Evolutionary conservation across 1,140 invertebrate species (phyloP).

Genomic region (Cherax destructor): DNA sequence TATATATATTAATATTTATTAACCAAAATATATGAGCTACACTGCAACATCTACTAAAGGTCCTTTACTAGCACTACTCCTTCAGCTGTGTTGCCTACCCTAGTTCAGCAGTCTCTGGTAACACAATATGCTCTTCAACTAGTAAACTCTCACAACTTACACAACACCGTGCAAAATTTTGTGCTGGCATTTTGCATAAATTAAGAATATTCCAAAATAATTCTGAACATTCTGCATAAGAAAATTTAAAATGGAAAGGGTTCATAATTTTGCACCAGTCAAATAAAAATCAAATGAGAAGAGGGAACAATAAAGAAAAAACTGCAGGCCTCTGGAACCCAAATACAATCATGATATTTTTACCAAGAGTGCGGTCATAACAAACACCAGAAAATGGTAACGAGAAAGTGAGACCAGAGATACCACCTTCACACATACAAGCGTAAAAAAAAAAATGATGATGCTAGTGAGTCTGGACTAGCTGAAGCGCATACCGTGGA

Average conservation of each 20-base stretch:
- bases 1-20: conserved; percentile 62
- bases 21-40: conserved; percentile 69
- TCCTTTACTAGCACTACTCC: conserved; percentile 41
- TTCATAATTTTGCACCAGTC: no score
- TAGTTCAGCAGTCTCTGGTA: conserved; percentile 29
- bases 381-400: not conserved
- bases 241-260: no score
- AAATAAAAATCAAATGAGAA: no score
- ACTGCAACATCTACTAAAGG: conserved; percentile 66
- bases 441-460: not conserved
- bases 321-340: not conserved
- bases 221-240: no score
- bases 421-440: not conserved
- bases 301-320: not conserved
- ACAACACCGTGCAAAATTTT: not conserved
- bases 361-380: no score
- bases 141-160: conserved; percentile 5
- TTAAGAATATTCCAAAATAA: no score
- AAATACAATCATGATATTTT: not conserved
- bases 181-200: not conserved
- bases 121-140: conserved; percentile 36
- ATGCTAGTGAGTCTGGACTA: not conserved
- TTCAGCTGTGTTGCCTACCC: conserved; percentile 59
- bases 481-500: not conserved
- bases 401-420: not conserved